Base-by-base conservation (phyloP, 2,888 invertebrate genomes). In the Cinara cedri region DNA sequence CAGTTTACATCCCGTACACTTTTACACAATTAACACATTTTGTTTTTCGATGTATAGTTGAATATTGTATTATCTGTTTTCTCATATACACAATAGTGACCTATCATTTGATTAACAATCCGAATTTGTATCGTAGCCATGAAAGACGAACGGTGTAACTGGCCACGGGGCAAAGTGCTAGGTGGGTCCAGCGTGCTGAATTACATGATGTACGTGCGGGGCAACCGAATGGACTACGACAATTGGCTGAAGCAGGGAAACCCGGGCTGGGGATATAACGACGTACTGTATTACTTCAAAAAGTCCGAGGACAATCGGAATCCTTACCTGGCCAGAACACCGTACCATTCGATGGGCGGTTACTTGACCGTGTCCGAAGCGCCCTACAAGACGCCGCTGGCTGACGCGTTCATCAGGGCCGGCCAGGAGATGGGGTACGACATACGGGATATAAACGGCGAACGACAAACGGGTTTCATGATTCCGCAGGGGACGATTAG, bases 241-340 rank as follows among this genome's bases (percentile, higher is more conserved):
- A 87, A 88, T 0, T 97, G 97, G 97, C 95, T 96, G 84, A 87
- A 90, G 0, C 86, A 91, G 81, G 97, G 96, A 0, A 95, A 95
- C 85, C 90, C 91, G 1, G 96, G 96, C 1, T 97, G 97, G 97
- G 90, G 93, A 6, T 92, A 91, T 83, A 89, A 91, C 72, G 92
- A 94, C 82, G 92, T 91, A 0, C 86, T 95, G 11, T 90, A 92
- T 83, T 95, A 95, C 84, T 95, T 95, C 86, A 94, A 94, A 85
- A 96, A 96, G 85, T 95, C 95, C 0, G 96, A 96, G 87, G 95
- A 96, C 86, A 96, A 95, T 83, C 90, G 91, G 83, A 96, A 94
- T 85, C 94, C 94, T 0, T 95, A 93, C 84, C 86, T 96, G 81
- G 88, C 92, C 0, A 88, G 90, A 81, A 94, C 94, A 0, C 91